These are phyloP conservation scores for Polypterus bichir DNA, from an alignment of 2,113 vertebrate species.

Conservation along the genomic window DNA sequence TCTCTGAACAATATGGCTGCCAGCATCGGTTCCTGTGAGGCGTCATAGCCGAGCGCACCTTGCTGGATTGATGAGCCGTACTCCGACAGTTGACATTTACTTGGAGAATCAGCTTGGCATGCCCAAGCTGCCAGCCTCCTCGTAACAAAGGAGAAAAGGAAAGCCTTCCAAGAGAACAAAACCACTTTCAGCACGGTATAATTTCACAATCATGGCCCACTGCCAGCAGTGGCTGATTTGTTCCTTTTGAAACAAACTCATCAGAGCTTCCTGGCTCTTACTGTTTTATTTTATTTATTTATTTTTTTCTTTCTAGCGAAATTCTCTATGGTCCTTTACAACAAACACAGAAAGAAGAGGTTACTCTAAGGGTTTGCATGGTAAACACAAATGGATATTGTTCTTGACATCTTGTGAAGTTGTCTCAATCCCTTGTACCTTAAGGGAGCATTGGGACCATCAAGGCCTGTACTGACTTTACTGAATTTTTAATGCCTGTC, in stretches of 20 bases:
- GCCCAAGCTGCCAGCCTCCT: constrained; percentile 54
- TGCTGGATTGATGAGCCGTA: constrained; percentile 54
- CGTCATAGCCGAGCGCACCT: constrained; percentile 43
- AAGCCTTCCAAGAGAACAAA: constrained; percentile 21
- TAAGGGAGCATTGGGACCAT: constrained; percentile 56
- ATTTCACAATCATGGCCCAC: constrained; percentile 15
- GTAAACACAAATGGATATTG: constrained; percentile 67
- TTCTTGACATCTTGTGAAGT: constrained; percentile 76
- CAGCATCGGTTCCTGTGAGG: constrained; percentile 32
- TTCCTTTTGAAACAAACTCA: constrained; percentile 14
- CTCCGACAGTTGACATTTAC: constrained; percentile 71
- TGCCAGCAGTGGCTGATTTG: constrained; percentile 10
- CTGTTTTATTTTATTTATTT: constrained; percentile 4
- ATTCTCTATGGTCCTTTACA: constrained; percentile 41
- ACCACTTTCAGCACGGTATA: constrained; percentile 20
- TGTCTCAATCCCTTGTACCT: constrained; percentile 62
- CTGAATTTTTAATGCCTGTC: constrained; percentile 81
- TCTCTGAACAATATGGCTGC: constrained; percentile 30
- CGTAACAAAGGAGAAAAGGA: constrained; percentile 49
- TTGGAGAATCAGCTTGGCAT: constrained; percentile 64
- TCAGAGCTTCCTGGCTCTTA: constrained; percentile 4
- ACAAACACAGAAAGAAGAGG: constrained; percentile 43
- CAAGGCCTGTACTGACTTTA: constrained; percentile 56
- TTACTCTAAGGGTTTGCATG: constrained; percentile 48
- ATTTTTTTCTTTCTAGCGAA: constrained; percentile 4